A percentile compares a stretch with the other conserved stretches of the same genome.
These are phyloP conservation scores for Ditylenchus dipsaci DNA, from an alignment of 1,140 invertebrate genomes.

Conservation along the genomic window DNA sequence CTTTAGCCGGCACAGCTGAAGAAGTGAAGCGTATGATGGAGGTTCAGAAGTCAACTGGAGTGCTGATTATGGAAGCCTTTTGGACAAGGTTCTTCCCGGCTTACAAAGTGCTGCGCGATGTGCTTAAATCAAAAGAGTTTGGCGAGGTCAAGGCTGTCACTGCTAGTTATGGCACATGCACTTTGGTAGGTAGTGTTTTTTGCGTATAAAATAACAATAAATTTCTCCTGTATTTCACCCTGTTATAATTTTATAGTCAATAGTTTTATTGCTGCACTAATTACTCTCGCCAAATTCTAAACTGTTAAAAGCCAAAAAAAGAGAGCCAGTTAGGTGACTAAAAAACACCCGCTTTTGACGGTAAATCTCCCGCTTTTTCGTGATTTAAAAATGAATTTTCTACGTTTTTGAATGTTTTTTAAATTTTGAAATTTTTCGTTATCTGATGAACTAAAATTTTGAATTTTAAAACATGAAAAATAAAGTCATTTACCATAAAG, in stretches of 20 bases:
- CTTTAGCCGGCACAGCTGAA: constrained; percentile 70
- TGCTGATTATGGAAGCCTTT: not conserved
- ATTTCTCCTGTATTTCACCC: not conserved
- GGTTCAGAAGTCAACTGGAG: not conserved
- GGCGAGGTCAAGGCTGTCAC: constrained; percentile 12
- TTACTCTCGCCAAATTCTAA: no score
- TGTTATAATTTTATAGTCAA: no score
- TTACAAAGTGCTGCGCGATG: constrained; percentile 4
- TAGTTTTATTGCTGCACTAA: no score
- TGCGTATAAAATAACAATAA: not conserved
- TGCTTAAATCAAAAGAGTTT: constrained; percentile 19
- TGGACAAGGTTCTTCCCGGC: constrained; percentile 32
- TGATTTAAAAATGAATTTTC: no score
- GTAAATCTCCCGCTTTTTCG: no score
- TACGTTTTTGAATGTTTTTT: no score
- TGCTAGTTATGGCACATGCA: not conserved
- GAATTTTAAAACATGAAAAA: no score
- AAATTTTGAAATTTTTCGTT: no score
- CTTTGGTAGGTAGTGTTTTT: constrained; percentile 3
- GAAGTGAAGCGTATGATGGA: constrained; percentile 49
- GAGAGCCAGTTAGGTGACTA: no score
- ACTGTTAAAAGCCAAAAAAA: not conserved
- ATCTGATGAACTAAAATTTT: no score
- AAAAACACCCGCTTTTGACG: no score
- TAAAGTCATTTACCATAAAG: no score